These are phyloP conservation scores for Tanytarsus gracilentus DNA, from an alignment of 2,888 invertebrate species.

Conservation along the genomic window DNA sequence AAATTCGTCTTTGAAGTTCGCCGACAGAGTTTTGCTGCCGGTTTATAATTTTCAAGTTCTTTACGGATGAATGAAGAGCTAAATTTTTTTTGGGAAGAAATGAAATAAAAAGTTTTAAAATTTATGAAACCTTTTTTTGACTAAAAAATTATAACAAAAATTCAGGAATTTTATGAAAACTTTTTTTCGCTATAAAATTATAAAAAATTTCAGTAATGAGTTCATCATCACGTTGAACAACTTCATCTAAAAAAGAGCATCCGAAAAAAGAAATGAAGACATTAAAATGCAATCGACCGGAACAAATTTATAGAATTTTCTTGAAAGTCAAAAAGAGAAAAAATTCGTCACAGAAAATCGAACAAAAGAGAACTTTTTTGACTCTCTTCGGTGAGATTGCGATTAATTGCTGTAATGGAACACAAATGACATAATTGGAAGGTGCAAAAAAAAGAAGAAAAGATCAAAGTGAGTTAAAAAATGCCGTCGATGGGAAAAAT, in stretches of 20 bases:
- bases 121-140: background rate
- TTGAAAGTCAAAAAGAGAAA: too few relatives aligned
- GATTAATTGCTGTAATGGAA: too few relatives aligned
- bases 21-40: background rate
- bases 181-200: too few relatives aligned
- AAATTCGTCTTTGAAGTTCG: background rate
- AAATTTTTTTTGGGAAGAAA: background rate
- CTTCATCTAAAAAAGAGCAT: background rate
- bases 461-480: too few relatives aligned
- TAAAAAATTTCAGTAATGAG: background rate
- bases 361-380: too few relatives aligned
- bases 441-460: too few relatives aligned
- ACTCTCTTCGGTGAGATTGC: too few relatives aligned
- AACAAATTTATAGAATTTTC: too few relatives aligned
- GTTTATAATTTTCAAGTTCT: constrained; percentile 3
- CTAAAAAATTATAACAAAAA: background rate
- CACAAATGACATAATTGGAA: too few relatives aligned
- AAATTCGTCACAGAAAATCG: too few relatives aligned
- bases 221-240: background rate
- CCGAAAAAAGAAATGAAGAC: background rate
- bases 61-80: background rate
- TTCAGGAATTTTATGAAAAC: too few relatives aligned
- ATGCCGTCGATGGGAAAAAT: too few relatives aligned
- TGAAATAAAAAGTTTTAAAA: background rate
- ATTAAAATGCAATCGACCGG: background rate